A percentile compares a stretch with the other conserved stretches of the same genome.
Conservation (phyloP, 2,113 vertebrate species). For the Pterocles orientalis region DNA sequence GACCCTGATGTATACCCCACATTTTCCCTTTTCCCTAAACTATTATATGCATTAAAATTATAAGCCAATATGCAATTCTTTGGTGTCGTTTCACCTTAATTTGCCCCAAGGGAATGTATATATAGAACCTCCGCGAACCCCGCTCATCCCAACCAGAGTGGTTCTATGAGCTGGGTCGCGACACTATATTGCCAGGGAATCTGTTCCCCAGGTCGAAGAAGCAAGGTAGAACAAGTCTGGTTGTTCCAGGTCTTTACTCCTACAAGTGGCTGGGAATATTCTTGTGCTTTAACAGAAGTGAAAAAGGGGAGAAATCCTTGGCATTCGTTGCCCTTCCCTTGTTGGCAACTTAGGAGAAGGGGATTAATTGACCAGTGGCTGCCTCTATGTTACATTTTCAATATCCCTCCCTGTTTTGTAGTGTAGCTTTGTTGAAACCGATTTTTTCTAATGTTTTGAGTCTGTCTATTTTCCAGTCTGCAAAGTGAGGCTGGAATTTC, state of each 20-base stretch:
- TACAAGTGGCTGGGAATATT: not conserved
- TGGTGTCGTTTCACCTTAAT: too few species aligned
- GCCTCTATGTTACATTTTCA: not conserved
- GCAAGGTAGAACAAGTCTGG: accelerated
- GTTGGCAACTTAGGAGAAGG: not conserved
- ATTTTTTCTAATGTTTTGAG: not conserved
- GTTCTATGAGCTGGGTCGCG: too few species aligned
- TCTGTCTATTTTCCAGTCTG: not conserved
- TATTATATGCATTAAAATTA: too few species aligned
- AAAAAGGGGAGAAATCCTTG: not conserved
- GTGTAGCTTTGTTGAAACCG: not conserved
- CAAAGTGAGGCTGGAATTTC: not conserved
- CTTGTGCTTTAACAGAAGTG: not conserved
- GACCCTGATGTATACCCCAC: too few species aligned
- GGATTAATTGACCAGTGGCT: not conserved
- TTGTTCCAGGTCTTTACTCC: not conserved
- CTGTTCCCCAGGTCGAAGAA: not conserved
- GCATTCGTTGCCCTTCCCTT: not conserved
- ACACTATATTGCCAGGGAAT: not conserved
- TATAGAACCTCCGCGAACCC: too few species aligned
- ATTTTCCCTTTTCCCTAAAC: too few species aligned
- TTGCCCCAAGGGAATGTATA: too few species aligned
- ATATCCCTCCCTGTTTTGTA: not conserved
- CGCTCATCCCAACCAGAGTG: too few species aligned
- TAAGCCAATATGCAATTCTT: too few species aligned